Base-by-base conservation (phyloP, 2,797 vertebrate genomes). In the Melanotaenia nigrans region DNA sequence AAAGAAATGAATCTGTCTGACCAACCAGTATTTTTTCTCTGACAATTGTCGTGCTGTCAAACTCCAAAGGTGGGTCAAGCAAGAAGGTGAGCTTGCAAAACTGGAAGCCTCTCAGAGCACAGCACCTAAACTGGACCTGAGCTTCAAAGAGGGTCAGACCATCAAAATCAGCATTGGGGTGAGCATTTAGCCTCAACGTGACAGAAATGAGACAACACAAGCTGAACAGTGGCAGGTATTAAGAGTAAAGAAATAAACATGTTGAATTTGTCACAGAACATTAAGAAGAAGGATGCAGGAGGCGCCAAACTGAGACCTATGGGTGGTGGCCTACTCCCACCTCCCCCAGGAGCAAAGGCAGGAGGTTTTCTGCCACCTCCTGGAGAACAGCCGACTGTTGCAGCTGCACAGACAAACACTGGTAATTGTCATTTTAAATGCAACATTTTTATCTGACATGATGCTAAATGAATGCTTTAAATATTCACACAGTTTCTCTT, bases 71-170 rank as follows among this genome's bases (percentile, higher is more conserved):
- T 98, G 98, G 97, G 98, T 99, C 65, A 97, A 95, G 71, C 97
- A 99, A 87, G 96, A 99, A 84, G 91, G 94, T 0, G 97, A 99
- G 78, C 90, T 99, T 16, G 97, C 97, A 42, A 96, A 92, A 73
- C 89, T 95, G 92, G 96, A 96, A 92, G 95, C 96, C 12, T 68
- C 61, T 73, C 93, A 94, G 1, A 91, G 92, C 0, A 42, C 92
- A 10, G 94, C 91, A 3, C 97, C 97, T 8, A 98, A 96, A 61
- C 90, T 99, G 71, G 97, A 99, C 86, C 92, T 99, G 57, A 94
- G 98, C 84, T 98, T 99, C 91, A 99, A 99, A 90, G 98, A 99
- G 45, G 98, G 98, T 1, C 97, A 99, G 85, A 99, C 97, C 33
- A 99, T 99, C 91, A 99, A 97, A 81, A 96, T 99, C 82, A 98